These are phyloP conservation scores for Dolomedes plantarius DNA, from an alignment of 2,888 invertebrate species.

Conservation along the genomic window DNA sequence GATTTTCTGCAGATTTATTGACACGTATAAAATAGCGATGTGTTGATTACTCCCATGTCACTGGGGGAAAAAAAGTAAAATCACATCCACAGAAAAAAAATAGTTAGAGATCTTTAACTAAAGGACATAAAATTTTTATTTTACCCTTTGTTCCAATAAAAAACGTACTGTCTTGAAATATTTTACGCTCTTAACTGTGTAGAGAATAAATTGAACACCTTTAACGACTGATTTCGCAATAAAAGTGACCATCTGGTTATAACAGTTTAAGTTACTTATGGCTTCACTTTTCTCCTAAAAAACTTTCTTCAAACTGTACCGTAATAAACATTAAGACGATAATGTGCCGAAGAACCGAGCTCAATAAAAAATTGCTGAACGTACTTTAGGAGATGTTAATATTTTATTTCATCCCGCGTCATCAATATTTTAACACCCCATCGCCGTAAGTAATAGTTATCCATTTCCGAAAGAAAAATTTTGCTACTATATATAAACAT, in stretches of 20 bases:
- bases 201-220: not conserved
- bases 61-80: too few relatives aligned
- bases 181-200: not conserved
- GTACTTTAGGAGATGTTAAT: not conserved
- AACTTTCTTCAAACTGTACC: not conserved
- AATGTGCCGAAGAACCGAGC: too few relatives aligned
- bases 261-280: not conserved
- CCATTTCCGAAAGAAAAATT: too few relatives aligned
- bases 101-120: not conserved
- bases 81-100: too few relatives aligned
- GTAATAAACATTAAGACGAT: slow-evolving; percentile 3
- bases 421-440: not conserved
- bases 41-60: too few relatives aligned
- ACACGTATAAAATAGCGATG: too few relatives aligned
- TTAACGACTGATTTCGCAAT: not conserved
- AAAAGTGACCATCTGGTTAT: not conserved
- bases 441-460: not conserved
- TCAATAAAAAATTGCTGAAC: not conserved
- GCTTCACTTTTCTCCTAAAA: not conserved
- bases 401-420: not conserved
- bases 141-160: not conserved
- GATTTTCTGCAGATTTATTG: too few relatives aligned
- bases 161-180: not conserved
- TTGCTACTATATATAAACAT: too few relatives aligned
- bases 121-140: not conserved